Percentiles rank a stretch among this genome's conserved stretches.
phyloP scores from a whole-genome alignment of 1,140 invertebrate genomes.

The Drosophila quadrilineata region DNA sequence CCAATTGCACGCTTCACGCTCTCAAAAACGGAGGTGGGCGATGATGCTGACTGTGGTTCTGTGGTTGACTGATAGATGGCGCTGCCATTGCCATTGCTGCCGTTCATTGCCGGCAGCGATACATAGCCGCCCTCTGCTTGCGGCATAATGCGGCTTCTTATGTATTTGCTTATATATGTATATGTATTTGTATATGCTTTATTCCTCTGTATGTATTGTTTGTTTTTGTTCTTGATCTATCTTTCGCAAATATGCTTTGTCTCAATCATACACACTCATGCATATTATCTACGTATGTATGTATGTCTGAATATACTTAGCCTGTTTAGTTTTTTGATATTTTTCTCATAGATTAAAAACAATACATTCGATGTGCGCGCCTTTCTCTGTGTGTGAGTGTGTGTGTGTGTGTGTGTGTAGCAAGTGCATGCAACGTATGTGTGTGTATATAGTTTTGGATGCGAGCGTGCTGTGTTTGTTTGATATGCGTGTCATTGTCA shows the following conservation, averaged over 20 bases:
- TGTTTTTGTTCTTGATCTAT: background rate
- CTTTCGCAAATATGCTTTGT: too few species aligned
- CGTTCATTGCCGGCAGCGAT: conserved; percentile 70
- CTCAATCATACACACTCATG: too few species aligned
- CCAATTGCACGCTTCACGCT: conserved; percentile 78
- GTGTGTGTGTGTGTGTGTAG: conserved; percentile 8
- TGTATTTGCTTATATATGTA: conserved; percentile 25
- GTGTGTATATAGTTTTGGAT: conserved; percentile 6
- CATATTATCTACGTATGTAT: background rate
- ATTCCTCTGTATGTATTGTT: too few species aligned
- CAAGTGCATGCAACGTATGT: conserved; percentile 48
- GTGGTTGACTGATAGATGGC: conserved; percentile 81
- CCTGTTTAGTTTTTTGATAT: conserved; percentile 25
- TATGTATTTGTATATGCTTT: too few species aligned
- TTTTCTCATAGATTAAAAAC: background rate
- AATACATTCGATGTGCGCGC: conserved; percentile 20
- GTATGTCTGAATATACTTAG: conserved; percentile 22
- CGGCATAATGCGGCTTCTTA: conserved; percentile 59
- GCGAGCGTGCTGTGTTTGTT: conserved; percentile 9
- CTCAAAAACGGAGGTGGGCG: conserved; percentile 69
- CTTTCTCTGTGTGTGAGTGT: background rate
- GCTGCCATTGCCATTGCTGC: conserved; percentile 61
- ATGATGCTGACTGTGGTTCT: conserved; percentile 69
- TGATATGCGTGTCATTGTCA: conserved; percentile 9
- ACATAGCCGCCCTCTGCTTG: conserved; percentile 80